phyloP scores from a whole-genome alignment of 1,140 invertebrate species.

The Papilio polyxenes region DNA sequence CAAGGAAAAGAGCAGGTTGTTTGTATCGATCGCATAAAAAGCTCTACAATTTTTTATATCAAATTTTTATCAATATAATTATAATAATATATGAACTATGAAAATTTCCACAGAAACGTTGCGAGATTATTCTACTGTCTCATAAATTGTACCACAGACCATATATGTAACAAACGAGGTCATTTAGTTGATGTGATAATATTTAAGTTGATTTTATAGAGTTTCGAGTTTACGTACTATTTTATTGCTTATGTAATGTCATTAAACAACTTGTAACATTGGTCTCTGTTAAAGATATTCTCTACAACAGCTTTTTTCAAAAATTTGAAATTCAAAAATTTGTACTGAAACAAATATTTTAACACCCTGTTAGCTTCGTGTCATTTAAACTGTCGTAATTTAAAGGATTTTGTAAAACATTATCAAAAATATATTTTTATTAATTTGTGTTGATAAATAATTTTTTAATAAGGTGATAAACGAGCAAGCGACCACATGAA shows the following conservation, averaged over 20 bases:
- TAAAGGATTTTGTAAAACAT: too few species aligned
- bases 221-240: background rate
- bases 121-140: background rate
- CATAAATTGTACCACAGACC: conserved; percentile 10
- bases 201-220: conserved; percentile 1
- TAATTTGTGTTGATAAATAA: too few species aligned
- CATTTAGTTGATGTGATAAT: background rate
- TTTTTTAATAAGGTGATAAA: too few species aligned
- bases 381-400: too few species aligned
- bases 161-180: conserved; percentile 4
- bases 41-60: background rate
- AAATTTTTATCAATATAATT: background rate
- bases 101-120: background rate
- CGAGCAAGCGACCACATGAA: too few species aligned
- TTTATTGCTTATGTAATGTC: background rate
- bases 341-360: too few species aligned
- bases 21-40: background rate
- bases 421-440: too few species aligned
- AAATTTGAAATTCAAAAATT: too few species aligned
- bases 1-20: background rate
- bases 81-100: background rate
- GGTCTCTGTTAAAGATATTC: too few species aligned
- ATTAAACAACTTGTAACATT: too few species aligned
- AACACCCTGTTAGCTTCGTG: too few species aligned
- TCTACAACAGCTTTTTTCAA: too few species aligned